phyloP scores from a whole-genome alignment of 1,140 invertebrate species.

The Meloidogyne floridensis region DNA sequence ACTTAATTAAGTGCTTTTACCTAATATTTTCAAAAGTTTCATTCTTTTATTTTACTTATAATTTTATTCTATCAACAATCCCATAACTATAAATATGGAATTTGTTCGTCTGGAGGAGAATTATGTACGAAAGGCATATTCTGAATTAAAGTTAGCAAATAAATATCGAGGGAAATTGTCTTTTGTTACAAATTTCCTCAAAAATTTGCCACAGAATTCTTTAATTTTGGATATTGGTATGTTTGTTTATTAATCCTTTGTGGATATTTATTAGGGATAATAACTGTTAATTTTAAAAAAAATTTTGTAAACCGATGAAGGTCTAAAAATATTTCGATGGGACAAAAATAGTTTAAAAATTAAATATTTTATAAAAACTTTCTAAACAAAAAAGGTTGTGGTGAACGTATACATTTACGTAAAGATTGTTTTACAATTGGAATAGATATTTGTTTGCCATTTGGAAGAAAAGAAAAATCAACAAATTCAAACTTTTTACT shows the following conservation, averaged over 20 bases:
- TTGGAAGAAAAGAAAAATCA: background rate
- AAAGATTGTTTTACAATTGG: constrained; percentile 25
- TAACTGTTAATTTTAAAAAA: too few species aligned
- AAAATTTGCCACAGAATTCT: background rate
- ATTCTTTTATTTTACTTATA: too few species aligned
- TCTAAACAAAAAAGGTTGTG: constrained; percentile 8
- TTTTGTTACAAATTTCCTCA: background rate
- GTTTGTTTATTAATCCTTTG: background rate
- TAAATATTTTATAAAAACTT: too few species aligned
- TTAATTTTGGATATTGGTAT: constrained; percentile 32
- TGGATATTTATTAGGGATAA: background rate
- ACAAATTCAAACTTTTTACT: constrained; percentile 15
- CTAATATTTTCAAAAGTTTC: too few species aligned
- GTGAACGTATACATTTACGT: background rate
- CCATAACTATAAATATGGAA: constrained; percentile 1
- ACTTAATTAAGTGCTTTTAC: too few species aligned
- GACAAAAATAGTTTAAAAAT: too few species aligned
- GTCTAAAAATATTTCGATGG: too few species aligned
- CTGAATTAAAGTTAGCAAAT: background rate
- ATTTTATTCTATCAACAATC: too few species aligned
- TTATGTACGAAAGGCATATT: constrained; percentile 21
- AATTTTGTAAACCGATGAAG: too few species aligned
- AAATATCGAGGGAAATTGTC: constrained; percentile 13
- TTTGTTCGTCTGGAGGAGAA: background rate
- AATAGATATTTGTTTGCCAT: constrained; percentile 1